These are phyloP conservation scores for Beroe ovata DNA, from an alignment of 37 sponge, comb jelly and placozoan species.

Conservation along the genomic window DNA sequence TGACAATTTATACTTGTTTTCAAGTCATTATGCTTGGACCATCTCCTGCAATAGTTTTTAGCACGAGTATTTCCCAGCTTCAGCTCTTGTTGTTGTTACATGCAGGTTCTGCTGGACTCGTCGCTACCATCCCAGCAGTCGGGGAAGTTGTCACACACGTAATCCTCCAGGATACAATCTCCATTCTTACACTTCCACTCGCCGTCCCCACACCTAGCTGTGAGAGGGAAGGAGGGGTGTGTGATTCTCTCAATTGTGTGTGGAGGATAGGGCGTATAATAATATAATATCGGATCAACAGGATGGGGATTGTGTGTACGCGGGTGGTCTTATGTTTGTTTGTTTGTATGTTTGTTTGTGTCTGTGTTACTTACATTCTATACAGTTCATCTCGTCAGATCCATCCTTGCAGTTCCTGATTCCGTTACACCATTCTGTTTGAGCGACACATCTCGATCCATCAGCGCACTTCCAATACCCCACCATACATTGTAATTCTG, in stretches of 20 bases:
- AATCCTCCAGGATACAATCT: constrained; percentile 18
- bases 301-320: too few species aligned
- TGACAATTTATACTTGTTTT: too few species aligned
- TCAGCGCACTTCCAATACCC: constrained; percentile 11
- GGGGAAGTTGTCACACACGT: constrained; percentile 3
- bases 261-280: too few species aligned
- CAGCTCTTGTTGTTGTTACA: too few species aligned
- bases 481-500: not conserved
- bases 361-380: not conserved
- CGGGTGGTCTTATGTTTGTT: not conserved
- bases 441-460: not conserved
- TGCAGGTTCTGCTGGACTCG: not conserved
- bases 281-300: too few species aligned
- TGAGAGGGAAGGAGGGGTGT: too few species aligned
- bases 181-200: constrained; percentile 40
- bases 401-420: constrained; percentile 54
- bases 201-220: not conserved
- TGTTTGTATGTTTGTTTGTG: not conserved
- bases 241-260: too few species aligned
- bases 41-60: too few species aligned
- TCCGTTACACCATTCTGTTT: constrained; percentile 28
- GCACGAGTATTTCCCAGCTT: too few species aligned
- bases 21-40: too few species aligned
- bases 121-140: constrained; percentile 26
- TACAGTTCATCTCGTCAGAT: constrained; percentile 10